Evolutionary conservation across 23 tunicate species (phyloP).

Genomic region (Ascidia mentula): DNA sequence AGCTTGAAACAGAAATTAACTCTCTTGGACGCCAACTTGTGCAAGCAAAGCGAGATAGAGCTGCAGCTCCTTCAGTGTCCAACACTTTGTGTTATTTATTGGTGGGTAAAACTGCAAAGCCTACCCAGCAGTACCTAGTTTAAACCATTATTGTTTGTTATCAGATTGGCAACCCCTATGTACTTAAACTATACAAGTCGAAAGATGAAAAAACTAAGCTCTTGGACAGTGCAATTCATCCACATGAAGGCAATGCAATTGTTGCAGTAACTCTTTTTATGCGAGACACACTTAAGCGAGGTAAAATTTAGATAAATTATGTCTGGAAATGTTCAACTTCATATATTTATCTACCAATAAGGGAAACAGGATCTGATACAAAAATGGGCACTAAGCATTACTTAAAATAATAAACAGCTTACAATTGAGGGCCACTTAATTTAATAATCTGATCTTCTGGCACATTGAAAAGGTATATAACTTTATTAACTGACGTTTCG

Average conservation of each 20-base stretch:
- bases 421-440: too few relatives aligned
- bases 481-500: too few relatives aligned
- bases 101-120: too few relatives aligned
- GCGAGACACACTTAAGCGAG: constrained; percentile 62
- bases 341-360: too few relatives aligned
- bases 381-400: not conserved
- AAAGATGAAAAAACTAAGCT: constrained; percentile 75
- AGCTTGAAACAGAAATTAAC: constrained; percentile 55
- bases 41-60: constrained; percentile 79
- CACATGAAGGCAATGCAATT: constrained; percentile 82
- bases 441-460: too few relatives aligned
- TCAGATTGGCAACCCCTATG: constrained; percentile 58
- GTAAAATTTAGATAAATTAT: not conserved
- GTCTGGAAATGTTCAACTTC: not conserved
- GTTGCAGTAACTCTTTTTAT: constrained; percentile 68
- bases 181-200: constrained; percentile 74
- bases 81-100: constrained; percentile 57
- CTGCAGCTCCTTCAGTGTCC: constrained; percentile 58
- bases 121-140: not conserved
- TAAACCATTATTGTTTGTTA: not conserved
- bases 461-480: too few relatives aligned
- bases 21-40: constrained; percentile 45
- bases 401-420: too few relatives aligned
- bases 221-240: constrained; percentile 65
- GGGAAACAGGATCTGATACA: not conserved